These are phyloP conservation scores for Galbula dea DNA, from an alignment of 2,113 vertebrate species.

Conservation along the genomic window DNA sequence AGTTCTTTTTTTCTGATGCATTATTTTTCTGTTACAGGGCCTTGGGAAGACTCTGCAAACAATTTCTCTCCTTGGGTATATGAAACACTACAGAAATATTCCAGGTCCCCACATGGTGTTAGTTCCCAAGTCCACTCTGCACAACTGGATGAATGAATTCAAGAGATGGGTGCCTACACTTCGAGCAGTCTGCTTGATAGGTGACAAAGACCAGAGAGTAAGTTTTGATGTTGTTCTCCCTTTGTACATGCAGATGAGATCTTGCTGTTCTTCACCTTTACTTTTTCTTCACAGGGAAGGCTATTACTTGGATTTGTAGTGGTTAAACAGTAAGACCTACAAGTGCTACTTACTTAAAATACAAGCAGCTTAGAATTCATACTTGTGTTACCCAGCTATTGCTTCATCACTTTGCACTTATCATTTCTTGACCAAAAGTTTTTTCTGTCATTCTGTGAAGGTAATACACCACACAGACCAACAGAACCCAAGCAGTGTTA, in stretches of 20 bases:
- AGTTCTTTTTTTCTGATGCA: background rate
- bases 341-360: background rate
- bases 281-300: background rate
- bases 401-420: background rate
- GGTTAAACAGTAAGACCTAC: background rate
- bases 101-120: constrained; percentile 99
- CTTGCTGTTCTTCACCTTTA: background rate
- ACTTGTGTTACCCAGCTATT: fast-evolving
- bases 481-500: background rate
- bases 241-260: background rate
- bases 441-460: background rate
- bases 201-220: constrained; percentile 92
- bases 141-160: constrained; percentile 99
- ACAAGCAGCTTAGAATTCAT: background rate
- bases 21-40: constrained; percentile 78
- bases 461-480: background rate
- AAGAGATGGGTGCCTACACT: constrained; percentile 98
- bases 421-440: background rate
- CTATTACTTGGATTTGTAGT: background rate
- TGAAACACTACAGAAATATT: constrained; percentile 99
- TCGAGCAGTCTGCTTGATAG: constrained; percentile 94
- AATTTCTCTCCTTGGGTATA: constrained; percentile 96
- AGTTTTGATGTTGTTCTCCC: background rate
- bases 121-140: constrained; percentile 98
- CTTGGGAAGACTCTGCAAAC: constrained; percentile 97